These are phyloP conservation scores for Xestobium rufovillosum DNA, from an alignment of 2,888 invertebrate species.

Conservation along the genomic window DNA sequence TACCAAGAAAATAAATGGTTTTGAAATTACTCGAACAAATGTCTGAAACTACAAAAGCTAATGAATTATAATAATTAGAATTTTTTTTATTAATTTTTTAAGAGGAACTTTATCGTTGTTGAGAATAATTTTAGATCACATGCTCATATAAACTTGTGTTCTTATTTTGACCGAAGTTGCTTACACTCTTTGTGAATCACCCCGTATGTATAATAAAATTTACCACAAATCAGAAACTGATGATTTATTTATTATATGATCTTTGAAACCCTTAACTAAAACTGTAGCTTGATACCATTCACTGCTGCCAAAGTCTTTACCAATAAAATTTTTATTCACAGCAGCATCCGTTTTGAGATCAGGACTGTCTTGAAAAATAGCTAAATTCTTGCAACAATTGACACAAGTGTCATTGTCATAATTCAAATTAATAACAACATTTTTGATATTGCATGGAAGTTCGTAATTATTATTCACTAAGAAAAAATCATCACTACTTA, in stretches of 20 bases:
- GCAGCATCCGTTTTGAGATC: constrained; percentile 9
- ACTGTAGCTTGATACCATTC: constrained; percentile 50
- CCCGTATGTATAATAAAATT: too few relatives aligned
- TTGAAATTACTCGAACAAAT: too few relatives aligned
- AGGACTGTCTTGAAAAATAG: constrained; percentile 30
- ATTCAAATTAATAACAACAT: constrained; percentile 30
- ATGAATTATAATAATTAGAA: too few relatives aligned
- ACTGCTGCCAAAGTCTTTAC: too few relatives aligned
- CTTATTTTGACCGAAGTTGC: too few relatives aligned
- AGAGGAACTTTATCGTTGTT: too few relatives aligned
- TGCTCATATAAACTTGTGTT: too few relatives aligned
- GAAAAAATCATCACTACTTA: constrained; percentile 36
- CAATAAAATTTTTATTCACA: constrained; percentile 9
- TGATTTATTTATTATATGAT: constrained; percentile 48
- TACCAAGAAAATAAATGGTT: too few relatives aligned
- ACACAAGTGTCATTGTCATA: constrained; percentile 22
- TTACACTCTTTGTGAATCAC: too few relatives aligned
- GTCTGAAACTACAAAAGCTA: too few relatives aligned
- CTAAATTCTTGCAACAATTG: constrained; percentile 35
- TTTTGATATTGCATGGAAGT: constrained; percentile 28
- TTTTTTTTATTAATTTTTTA: too few relatives aligned
- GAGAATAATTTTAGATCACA: too few relatives aligned
- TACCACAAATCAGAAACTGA: constrained; percentile 50
- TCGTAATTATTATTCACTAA: constrained; percentile 32
- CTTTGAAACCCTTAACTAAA: constrained; percentile 53